Evolutionary conservation across 2,888 invertebrate species (phyloP).

Genomic region (Euclidia mi): DNA sequence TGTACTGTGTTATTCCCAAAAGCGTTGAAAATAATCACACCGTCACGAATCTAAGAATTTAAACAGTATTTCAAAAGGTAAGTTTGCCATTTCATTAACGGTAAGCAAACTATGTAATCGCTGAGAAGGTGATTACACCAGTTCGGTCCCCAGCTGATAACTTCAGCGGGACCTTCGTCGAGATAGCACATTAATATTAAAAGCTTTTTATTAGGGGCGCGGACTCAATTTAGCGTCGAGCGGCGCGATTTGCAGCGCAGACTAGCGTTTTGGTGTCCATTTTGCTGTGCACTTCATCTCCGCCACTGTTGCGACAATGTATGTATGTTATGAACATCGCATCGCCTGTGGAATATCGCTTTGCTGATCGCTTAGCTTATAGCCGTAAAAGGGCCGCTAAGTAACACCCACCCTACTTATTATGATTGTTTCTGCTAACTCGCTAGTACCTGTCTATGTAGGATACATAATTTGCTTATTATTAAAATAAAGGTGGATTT

Average conservation of each 20-base stretch:
- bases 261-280: too few species aligned
- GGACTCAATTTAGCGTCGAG: too few species aligned
- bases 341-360: too few species aligned
- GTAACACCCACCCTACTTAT: constrained; percentile 40
- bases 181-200: constrained; percentile 53
- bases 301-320: too few species aligned
- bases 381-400: too few species aligned
- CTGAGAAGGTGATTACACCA: constrained; percentile 44
- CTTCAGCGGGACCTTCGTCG: constrained; percentile 40
- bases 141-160: constrained; percentile 41
- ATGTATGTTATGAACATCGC: too few species aligned
- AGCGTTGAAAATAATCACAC: too few species aligned
- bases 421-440: constrained; percentile 46
- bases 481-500: constrained; percentile 34
- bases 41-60: too few species aligned
- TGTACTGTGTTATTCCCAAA: too few species aligned
- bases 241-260: too few species aligned
- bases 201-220: constrained; percentile 50
- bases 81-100: background rate
- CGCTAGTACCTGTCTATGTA: constrained; percentile 8
- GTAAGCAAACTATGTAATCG: constrained; percentile 27
- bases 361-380: too few species aligned
- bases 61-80: background rate
- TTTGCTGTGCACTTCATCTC: too few species aligned
- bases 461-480: constrained; percentile 28